These are phyloP conservation scores for Micrasema longulum DNA, from an alignment of 1,140 invertebrate genomes.

Conservation along the genomic window DNA sequence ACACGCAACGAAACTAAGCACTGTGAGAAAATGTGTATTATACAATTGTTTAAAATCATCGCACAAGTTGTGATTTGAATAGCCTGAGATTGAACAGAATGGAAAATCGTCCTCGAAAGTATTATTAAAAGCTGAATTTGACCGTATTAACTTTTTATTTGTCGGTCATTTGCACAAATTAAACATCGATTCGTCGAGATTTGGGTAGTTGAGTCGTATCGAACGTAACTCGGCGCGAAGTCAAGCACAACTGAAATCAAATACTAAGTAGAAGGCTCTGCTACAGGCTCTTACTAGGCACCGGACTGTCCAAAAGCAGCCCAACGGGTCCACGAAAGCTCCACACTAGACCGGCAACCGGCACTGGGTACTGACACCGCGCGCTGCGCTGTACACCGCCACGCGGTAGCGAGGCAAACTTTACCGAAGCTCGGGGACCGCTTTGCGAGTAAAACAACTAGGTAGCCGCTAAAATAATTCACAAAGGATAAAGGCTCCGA, in stretches of 20 bases:
- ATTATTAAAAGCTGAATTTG: too few relatives aligned
- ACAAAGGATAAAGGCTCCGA: conserved; percentile 13
- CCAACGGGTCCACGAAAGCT: conserved; percentile 32
- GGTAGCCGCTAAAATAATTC: not conserved
- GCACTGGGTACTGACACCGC: not conserved
- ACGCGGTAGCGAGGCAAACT: conserved; percentile 30
- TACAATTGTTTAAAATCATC: too few relatives aligned
- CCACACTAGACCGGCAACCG: not conserved
- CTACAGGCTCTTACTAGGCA: conserved; percentile 20
- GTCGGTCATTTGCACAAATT: too few relatives aligned
- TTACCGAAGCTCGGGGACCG: conserved; percentile 31
- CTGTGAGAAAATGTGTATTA: too few relatives aligned
- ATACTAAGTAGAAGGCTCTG: conserved; percentile 1
- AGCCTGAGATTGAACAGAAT: too few relatives aligned
- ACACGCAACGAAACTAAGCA: too few relatives aligned
- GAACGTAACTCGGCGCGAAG: not conserved
- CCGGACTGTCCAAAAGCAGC: conserved; percentile 31
- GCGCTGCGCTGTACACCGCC: not conserved
- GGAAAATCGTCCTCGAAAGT: too few relatives aligned
- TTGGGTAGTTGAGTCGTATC: not conserved
- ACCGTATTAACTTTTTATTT: too few relatives aligned
- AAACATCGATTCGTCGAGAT: too few relatives aligned
- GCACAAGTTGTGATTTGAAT: too few relatives aligned
- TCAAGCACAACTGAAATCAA: not conserved
- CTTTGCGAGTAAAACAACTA: not conserved